A percentile compares a stretch with the other conserved stretches of the same genome.
Conservation (phyloP, 2,888 invertebrate genomes). For the Amphipyra tragopoginis region DNA sequence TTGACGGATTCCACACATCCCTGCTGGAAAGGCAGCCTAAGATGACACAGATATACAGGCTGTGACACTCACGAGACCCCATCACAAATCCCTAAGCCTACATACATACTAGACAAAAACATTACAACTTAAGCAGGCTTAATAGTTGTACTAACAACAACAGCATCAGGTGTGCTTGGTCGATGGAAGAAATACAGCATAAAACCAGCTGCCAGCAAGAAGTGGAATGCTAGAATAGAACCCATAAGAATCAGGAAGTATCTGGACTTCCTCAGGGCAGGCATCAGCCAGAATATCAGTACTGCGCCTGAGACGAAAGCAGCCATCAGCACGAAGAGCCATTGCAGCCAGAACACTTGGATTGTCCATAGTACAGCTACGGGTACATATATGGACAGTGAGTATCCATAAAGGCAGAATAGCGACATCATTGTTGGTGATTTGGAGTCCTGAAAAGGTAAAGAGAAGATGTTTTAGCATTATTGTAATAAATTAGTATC, state of each 20-base stretch:
- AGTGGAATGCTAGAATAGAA: slow-evolving; percentile 94
- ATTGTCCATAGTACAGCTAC: slow-evolving; percentile 98
- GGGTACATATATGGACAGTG: slow-evolving; percentile 97
- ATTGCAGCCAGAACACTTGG: slow-evolving; percentile 95
- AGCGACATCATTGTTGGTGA: slow-evolving; percentile 94
- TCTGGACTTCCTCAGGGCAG: slow-evolving; percentile 92
- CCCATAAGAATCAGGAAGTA: slow-evolving; percentile 81
- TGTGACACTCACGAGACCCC: slow-evolving; percentile 7
- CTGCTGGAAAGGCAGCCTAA: no score
- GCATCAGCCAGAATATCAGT: slow-evolving; percentile 94
- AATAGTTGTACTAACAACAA: slow-evolving; percentile 57
- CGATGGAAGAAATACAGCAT: slow-evolving; percentile 95
- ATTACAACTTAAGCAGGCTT: slow-evolving; percentile 50
- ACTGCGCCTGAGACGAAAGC: slow-evolving; percentile 96
- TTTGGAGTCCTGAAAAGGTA: slow-evolving; percentile 85
- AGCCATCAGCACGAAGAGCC: slow-evolving; percentile 95
- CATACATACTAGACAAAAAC: background rate
- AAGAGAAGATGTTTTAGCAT: slow-evolving; percentile 39
- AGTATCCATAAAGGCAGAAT: slow-evolving; percentile 98
- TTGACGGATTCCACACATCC: no score
- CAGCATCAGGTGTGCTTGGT: slow-evolving; percentile 70
- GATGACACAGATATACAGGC: slow-evolving; percentile 13
- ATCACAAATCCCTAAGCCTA: slow-evolving; percentile 24
- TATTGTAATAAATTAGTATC: no score
- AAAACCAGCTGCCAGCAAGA: slow-evolving; percentile 95